phyloP scores from a whole-genome alignment of 2,113 vertebrate genomes.

The Sapajus apella region DNA sequence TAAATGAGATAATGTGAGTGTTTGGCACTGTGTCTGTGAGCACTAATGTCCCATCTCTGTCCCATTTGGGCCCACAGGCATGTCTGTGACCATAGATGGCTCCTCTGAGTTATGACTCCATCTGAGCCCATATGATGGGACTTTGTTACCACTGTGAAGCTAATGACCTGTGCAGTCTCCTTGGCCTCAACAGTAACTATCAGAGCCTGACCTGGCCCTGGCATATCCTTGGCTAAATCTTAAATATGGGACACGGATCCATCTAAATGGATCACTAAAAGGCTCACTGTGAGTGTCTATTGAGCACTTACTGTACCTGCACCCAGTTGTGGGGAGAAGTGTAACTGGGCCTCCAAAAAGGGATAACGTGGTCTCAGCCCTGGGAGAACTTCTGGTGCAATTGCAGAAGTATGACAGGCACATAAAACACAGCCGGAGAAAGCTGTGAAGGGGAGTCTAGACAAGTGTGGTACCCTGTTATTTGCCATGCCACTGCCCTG shows the following conservation, averaged over 20 bases:
- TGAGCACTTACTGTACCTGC: not conserved
- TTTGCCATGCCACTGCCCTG: not conserved
- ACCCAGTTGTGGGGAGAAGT: not conserved
- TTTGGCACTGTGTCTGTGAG: not conserved
- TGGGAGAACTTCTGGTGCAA: not conserved
- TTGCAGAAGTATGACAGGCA: not conserved
- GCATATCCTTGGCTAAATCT: not conserved
- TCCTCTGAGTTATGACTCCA: not conserved
- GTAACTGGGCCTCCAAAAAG: not conserved
- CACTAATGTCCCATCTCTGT: not conserved
- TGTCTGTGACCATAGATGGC: slow-evolving; percentile 6
- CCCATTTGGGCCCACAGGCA: not conserved
- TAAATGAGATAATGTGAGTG: not conserved
- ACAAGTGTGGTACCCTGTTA: not conserved
- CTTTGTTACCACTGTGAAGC: not conserved
- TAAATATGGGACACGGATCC: not conserved
- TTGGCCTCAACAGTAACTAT: not conserved
- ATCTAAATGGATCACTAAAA: not conserved
- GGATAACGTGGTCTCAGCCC: not conserved
- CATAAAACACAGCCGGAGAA: not conserved
- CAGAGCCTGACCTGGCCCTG: not conserved
- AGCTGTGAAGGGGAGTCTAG: not conserved
- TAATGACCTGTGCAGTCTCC: not conserved
- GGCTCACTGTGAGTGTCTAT: not conserved
- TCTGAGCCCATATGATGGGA: not conserved